Evolutionary conservation across 2,797 vertebrate species (phyloP).

Genomic region (Pseudomugil gertrudae): DNA sequence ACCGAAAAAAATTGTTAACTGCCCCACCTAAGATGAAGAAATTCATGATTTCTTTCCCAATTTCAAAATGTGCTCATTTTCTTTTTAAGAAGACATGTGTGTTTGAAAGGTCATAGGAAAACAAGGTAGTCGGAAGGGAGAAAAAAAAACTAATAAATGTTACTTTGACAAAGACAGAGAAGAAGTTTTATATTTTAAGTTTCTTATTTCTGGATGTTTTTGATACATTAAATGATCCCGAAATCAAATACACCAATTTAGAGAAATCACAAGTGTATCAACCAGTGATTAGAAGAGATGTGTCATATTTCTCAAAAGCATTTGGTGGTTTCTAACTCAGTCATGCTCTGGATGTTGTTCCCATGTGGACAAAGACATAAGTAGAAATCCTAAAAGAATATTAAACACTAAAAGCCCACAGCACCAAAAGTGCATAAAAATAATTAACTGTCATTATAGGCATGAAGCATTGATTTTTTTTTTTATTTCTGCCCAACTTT

Average conservation of each 20-base stretch:
- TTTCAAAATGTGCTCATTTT: too few relatives aligned
- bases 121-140: conserved; percentile 57
- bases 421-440: background rate
- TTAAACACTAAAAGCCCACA: background rate
- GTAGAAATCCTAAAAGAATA: background rate
- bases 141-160: conserved; percentile 57
- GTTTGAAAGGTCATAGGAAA: conserved; percentile 77
- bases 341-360: background rate
- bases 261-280: conserved; percentile 1
- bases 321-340: background rate
- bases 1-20: too few relatives aligned
- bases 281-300: background rate
- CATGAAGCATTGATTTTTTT: background rate
- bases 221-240: background rate
- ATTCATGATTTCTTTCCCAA: too few relatives aligned
- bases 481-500: background rate
- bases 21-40: too few relatives aligned
- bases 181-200: conserved; percentile 28
- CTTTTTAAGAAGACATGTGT: too few relatives aligned
- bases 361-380: background rate
- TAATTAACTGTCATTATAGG: background rate
- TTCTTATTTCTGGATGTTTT: conserved; percentile 1
- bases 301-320: background rate
- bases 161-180: conserved; percentile 68
- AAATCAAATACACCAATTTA: conserved; percentile 9